These are phyloP conservation scores for Colletes latitarsis DNA, from an alignment of 1,140 invertebrate species.

Conservation along the genomic window DNA sequence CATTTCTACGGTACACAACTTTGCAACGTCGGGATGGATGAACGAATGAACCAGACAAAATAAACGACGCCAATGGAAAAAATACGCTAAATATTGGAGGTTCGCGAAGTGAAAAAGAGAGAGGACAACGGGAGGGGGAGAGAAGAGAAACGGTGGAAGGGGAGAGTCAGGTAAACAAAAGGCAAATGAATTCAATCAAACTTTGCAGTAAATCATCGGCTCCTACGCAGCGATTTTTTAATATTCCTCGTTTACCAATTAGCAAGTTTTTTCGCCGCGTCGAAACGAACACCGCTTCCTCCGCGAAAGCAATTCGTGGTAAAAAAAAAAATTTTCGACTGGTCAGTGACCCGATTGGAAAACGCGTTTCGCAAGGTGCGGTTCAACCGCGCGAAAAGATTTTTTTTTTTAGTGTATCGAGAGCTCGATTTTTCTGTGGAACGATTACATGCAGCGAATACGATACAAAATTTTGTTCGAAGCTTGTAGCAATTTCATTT, in stretches of 20 bases:
- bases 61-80: slow-evolving; percentile 52
- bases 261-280: slow-evolving; percentile 58
- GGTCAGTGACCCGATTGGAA: neutral
- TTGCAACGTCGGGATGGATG: slow-evolving; percentile 54
- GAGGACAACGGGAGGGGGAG: slow-evolving; percentile 18
- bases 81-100: slow-evolving; percentile 60
- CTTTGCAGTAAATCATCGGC: slow-evolving; percentile 75
- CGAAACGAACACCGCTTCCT: slow-evolving; percentile 18
- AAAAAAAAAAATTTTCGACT: neutral
- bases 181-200: slow-evolving; percentile 76
- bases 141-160: neutral
- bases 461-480: too few relatives aligned
- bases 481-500: too few relatives aligned
- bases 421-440: neutral
- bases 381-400: neutral
- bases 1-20: slow-evolving; percentile 65
- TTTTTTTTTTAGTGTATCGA: neutral
- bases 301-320: slow-evolving; percentile 22
- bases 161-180: slow-evolving; percentile 62
- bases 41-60: slow-evolving; percentile 60
- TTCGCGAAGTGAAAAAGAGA: slow-evolving; percentile 22
- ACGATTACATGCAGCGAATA: neutral
- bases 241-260: slow-evolving; percentile 73
- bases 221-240: slow-evolving; percentile 68
- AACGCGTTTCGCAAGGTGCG: neutral